Conservation (phyloP, 30 jellyfish, hydroid and myxozoan genomes). For the Aurelia aurita region DNA sequence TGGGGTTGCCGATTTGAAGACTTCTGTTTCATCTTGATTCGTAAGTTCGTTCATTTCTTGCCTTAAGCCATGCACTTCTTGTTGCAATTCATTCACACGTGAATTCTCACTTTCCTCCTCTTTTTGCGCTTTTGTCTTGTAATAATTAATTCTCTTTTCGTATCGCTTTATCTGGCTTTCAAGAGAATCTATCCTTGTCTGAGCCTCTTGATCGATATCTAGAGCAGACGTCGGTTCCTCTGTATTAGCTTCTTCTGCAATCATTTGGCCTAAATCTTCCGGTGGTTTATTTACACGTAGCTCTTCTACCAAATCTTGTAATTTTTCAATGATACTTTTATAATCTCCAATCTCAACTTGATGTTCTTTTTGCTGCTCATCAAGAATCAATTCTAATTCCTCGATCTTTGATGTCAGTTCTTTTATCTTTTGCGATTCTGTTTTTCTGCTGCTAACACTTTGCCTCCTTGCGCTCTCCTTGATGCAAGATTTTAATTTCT, state of each 20-base stretch:
- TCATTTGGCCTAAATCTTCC: not conserved
- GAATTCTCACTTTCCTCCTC: constrained; percentile 82
- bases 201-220: constrained; percentile 37
- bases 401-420: constrained; percentile 74
- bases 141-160: constrained; percentile 92
- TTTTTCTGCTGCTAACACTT: constrained; percentile 85
- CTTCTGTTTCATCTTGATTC: constrained; percentile 2
- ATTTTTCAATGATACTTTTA: constrained; percentile 30
- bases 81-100: constrained; percentile 87
- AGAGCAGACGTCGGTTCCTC: not conserved
- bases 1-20: no score
- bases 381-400: constrained; percentile 63
- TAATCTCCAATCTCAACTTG: constrained; percentile 68
- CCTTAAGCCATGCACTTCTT: constrained; percentile 83
- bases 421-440: constrained; percentile 84
- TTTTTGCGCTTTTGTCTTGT: constrained; percentile 85
- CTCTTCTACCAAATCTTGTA: constrained; percentile 67
- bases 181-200: constrained; percentile 66
- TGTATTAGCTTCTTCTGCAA: constrained; percentile 3
- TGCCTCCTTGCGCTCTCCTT: constrained; percentile 94
- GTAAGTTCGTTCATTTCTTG: constrained; percentile 64
- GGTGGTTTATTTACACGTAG: constrained; percentile 40
- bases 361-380: constrained; percentile 73
- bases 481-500: constrained; percentile 84
- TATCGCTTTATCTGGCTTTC: constrained; percentile 92